Conservation (phyloP, 2,797 vertebrate genomes). For the Poeciliopsis paucimaculata region DNA sequence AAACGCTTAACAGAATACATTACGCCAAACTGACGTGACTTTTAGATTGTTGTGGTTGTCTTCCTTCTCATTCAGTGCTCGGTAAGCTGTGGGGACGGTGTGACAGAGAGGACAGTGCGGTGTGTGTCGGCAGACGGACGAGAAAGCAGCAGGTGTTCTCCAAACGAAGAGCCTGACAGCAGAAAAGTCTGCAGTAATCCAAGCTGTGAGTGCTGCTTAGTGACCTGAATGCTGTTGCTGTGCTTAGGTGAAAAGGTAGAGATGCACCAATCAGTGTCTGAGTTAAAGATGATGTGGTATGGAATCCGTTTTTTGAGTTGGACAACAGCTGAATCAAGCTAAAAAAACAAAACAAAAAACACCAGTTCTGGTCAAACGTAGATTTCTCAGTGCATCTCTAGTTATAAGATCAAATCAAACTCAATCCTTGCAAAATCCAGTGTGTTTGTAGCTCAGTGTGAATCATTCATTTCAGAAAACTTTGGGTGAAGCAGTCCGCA, state of each 20-base stretch:
- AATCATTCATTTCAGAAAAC: constrained; percentile 30
- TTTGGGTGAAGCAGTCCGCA: constrained; percentile 41
- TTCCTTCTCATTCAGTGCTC: constrained; percentile 84
- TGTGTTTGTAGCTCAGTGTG: constrained; percentile 14
- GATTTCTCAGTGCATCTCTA: neutral
- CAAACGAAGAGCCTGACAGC: constrained; percentile 82
- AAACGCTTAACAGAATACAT: neutral
- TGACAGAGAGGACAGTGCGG: constrained; percentile 89
- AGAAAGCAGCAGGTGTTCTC: constrained; percentile 80
- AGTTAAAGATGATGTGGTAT: neutral
- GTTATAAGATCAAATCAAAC: neutral
- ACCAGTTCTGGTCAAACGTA: neutral
- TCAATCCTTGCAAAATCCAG: constrained; percentile 9
- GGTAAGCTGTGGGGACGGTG: constrained; percentile 86
- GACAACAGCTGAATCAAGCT: neutral
- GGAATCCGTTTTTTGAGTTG: neutral
- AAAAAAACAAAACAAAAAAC: neutral
- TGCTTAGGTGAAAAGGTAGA: neutral
- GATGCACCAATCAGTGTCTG: neutral
- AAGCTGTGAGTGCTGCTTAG: constrained; percentile 83
- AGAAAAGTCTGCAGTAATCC: constrained; percentile 84
- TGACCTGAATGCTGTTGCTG: neutral
- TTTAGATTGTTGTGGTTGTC: neutral
- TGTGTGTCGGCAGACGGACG: constrained; percentile 85
- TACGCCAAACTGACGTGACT: neutral